Evolutionary conservation across 2,797 vertebrate genomes (phyloP), one percentile per base, ranked within the genome.

Genomic region (Siniperca obscura): DNA sequence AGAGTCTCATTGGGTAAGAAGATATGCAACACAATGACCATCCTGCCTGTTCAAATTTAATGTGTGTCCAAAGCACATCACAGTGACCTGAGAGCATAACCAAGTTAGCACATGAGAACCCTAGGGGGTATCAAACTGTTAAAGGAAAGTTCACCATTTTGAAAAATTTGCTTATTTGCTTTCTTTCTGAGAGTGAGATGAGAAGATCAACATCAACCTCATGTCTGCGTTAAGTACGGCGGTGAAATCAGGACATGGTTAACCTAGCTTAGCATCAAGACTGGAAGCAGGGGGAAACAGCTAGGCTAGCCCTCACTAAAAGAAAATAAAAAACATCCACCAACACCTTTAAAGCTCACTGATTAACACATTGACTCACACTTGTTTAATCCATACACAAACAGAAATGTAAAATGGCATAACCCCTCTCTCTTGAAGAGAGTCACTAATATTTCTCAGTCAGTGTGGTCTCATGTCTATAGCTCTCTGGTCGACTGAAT

Each of bases 1-100:
- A 95, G 98, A 89, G 97, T 99, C 16, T 97, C 98, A 34, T 89
- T 99, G 82, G 97, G 98, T 97, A 92, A 93, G 93, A 62, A 13
- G 30, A 72, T 62, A 25, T n/a, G n/a, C n/a, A n/a, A n/a, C n/a
- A n/a, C n/a, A n/a, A n/a, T n/a, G n/a, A n/a, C n/a, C n/a, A n/a
- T n/a, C n/a, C n/a, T n/a, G n/a, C n/a, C n/a, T n/a, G n/a, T n/a
- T n/a, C n/a, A n/a, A n/a, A n/a, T n/a, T n/a, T n/a, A n/a, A n/a
- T n/a, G n/a, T n/a, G n/a, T n/a, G n/a, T 80, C 40, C 60, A 64
- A 13, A 70, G n/a, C 30, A 19, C 19, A 70, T 25, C 42, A 38
- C 34, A 57, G 34, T 76, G 53, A 72, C 44, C 56, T 53, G 12
- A 42, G 27, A 66, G 40, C 53, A 5, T 9, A 46, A 70, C 30